Conservation (phyloP, 2,113 vertebrate species). For the Australoheros scitulus region DNA sequence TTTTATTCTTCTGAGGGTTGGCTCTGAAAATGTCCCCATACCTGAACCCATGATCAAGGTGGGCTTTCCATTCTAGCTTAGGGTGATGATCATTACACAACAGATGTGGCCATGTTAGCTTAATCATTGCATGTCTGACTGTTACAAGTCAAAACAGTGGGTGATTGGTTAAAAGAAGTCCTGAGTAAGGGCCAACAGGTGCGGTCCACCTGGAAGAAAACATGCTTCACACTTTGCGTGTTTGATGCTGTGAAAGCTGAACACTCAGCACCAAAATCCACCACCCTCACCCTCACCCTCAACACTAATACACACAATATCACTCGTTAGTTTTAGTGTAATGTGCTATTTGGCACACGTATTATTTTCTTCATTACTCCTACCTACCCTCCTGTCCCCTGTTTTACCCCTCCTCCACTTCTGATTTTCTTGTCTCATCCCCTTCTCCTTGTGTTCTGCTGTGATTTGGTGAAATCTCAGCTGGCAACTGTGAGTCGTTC, state of each 20-base stretch:
- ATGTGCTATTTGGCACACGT: constrained; percentile 27
- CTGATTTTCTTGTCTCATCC: constrained; percentile 52
- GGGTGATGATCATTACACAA: constrained; percentile 42
- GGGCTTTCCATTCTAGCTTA: constrained; percentile 31
- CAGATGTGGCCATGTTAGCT: constrained; percentile 9
- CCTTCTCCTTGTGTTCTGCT: constrained; percentile 79
- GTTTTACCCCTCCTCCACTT: constrained; percentile 41
- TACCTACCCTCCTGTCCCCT: constrained; percentile 5
- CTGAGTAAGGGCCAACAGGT: constrained; percentile 66
- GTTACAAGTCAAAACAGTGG: constrained; percentile 51
- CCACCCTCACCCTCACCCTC: constrained; percentile 1
- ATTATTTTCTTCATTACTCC: constrained; percentile 26
- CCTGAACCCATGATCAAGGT: constrained; percentile 46
- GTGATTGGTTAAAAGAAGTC: constrained; percentile 34
- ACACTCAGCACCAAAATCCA: constrained; percentile 6
- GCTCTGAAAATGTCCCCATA: constrained; percentile 17
- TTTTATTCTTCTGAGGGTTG: background rate
- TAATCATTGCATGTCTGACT: constrained; percentile 44
- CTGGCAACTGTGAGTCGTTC: constrained; percentile 99
- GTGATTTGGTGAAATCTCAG: constrained; percentile 98
- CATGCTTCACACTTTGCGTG: constrained; percentile 39
- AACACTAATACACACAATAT: background rate
- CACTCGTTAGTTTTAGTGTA: background rate
- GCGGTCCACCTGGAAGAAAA: constrained; percentile 62
- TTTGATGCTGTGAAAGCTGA: constrained; percentile 51